These are phyloP conservation scores for Pseudopleuronectes americanus DNA, from an alignment of 2,797 vertebrate species.

Conservation along the genomic window DNA sequence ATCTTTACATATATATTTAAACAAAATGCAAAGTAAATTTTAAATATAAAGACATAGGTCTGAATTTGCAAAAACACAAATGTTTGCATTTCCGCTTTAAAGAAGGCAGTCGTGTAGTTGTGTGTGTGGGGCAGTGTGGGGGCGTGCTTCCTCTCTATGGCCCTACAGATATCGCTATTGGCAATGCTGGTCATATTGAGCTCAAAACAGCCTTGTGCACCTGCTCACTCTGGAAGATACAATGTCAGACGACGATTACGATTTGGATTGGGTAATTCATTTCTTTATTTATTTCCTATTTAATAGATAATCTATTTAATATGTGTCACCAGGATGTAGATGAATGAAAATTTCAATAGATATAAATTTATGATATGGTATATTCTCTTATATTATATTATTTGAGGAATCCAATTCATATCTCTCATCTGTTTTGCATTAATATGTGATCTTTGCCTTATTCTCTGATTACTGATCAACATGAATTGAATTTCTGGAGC, in stretches of 20 bases:
- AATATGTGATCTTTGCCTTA: too few relatives aligned
- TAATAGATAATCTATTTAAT: background rate
- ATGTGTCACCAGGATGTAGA: background rate
- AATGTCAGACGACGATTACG: background rate
- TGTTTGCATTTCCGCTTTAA: too few relatives aligned
- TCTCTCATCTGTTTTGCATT: background rate
- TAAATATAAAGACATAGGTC: too few relatives aligned
- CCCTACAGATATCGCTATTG: background rate
- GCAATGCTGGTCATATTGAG: background rate
- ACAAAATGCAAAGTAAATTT: too few relatives aligned
- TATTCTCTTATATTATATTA: background rate
- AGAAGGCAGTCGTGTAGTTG: too few relatives aligned
- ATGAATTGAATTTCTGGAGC: too few relatives aligned
- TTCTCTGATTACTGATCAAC: background rate
- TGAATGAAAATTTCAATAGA: background rate
- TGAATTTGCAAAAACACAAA: too few relatives aligned
- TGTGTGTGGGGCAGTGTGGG: too few relatives aligned
- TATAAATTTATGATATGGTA: too few relatives aligned
- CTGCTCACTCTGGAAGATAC: background rate
- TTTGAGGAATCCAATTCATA: background rate
- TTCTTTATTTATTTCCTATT: background rate
- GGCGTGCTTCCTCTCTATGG: conserved; percentile 1
- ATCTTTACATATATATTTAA: too few relatives aligned
- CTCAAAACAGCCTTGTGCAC: background rate
- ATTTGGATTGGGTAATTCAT: conserved; percentile 13